Conservation (phyloP, 2,797 vertebrate species). For the Podargus strigoides region DNA sequence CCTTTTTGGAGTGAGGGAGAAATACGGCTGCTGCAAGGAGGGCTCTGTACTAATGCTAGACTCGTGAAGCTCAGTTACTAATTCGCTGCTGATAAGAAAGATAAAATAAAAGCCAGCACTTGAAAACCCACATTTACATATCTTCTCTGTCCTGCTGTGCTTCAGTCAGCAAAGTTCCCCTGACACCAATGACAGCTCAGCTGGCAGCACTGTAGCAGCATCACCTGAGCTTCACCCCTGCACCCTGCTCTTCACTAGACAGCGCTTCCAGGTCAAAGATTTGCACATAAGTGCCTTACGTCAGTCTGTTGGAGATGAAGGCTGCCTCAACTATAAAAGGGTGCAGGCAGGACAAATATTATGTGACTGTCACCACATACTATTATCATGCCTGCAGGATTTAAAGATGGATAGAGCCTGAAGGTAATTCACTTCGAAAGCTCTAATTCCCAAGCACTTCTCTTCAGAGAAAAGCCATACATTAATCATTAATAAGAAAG, state of each 20-base stretch:
- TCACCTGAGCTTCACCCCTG: not conserved
- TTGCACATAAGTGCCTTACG: not conserved
- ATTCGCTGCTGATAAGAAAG: not conserved
- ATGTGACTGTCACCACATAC: not conserved
- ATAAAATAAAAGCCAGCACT: not conserved
- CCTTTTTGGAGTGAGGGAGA: not conserved
- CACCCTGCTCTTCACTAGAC: not conserved
- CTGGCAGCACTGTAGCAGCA: not conserved
- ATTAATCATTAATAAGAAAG: conserved; percentile 49
- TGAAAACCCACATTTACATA: not conserved
- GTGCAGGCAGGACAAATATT: not conserved
- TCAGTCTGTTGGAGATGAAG: not conserved
- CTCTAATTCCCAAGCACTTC: conserved; percentile 39
- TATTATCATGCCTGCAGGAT: not conserved
- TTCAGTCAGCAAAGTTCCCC: not conserved
- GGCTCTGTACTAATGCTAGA: not conserved
- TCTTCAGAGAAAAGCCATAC: conserved; percentile 35
- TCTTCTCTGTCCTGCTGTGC: not conserved
- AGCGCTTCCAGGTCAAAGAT: not conserved
- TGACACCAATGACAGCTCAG: not conserved
- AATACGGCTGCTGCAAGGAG: fast-evolving
- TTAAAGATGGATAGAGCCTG: not conserved
- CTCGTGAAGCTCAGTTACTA: not conserved
- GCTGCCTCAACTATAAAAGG: not conserved
- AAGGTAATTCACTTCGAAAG: conserved; percentile 41